These are phyloP conservation scores for Leptestheria dahalacensis DNA, from an alignment of 1,140 invertebrate genomes.

Conservation along the genomic window DNA sequence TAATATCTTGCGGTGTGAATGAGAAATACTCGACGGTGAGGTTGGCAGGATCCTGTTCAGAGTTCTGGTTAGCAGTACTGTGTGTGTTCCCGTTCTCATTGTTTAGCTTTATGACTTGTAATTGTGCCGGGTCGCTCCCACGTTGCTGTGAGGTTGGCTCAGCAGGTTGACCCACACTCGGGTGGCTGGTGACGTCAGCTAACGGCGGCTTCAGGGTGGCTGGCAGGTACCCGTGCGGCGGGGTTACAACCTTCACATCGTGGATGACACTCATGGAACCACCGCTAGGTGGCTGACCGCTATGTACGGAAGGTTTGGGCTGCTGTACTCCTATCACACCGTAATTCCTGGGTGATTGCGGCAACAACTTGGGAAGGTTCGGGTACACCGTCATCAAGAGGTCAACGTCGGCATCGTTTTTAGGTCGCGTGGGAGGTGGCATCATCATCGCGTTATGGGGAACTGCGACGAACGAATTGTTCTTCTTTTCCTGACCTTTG, in stretches of 20 bases:
- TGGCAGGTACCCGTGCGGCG: conserved; percentile 6
- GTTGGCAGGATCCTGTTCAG: background rate
- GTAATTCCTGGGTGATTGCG: background rate
- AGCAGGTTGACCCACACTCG: background rate
- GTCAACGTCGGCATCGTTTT: background rate
- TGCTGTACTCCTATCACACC: background rate
- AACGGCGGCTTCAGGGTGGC: background rate
- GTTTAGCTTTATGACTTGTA: background rate
- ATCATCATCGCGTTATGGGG: background rate
- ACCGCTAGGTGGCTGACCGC: background rate
- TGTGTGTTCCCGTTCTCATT: background rate
- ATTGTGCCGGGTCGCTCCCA: background rate
- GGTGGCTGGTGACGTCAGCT: too few species aligned
- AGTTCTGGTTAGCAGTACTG: background rate
- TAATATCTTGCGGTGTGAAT: conserved; percentile 2
- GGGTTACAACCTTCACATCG: conserved; percentile 2
- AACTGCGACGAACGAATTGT: background rate
- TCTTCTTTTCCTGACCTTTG: background rate
- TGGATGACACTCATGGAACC: conserved; percentile 8
- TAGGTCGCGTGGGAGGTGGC: background rate
- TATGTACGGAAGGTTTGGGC: background rate
- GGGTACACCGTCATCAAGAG: conserved; percentile 6
- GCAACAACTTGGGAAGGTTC: background rate
- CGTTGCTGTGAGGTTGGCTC: background rate
- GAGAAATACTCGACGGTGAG: background rate